These are phyloP conservation scores for Harpagoxenus sublaevis DNA, from an alignment of 2,888 invertebrate genomes.

Conservation along the genomic window DNA sequence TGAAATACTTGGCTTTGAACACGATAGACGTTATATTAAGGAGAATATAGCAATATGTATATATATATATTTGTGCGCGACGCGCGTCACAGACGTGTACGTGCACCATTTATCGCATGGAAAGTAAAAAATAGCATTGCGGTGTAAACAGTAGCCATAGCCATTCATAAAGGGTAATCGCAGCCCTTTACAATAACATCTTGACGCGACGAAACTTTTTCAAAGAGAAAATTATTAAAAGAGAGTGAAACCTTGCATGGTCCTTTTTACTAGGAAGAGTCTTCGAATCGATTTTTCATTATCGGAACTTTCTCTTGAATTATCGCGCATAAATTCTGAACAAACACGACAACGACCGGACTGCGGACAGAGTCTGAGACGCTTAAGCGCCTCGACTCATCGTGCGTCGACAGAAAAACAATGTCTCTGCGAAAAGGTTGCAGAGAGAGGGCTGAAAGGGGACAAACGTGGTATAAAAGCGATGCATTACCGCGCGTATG, in stretches of 20 bases:
- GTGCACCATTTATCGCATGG: neutral
- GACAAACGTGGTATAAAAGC: neutral
- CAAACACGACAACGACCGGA: neutral
- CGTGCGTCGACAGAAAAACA: neutral
- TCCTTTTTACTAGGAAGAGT: neutral
- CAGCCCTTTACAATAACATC: neutral
- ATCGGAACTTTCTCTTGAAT: neutral
- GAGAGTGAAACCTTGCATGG: neutral
- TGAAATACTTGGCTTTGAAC: neutral
- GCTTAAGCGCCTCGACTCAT: neutral
- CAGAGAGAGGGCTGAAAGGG: neutral
- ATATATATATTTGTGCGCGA: neutral
- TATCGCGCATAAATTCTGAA: neutral
- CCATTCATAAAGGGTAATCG: constrained; percentile 26
- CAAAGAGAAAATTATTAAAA: neutral
- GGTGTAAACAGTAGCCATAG: constrained; percentile 17
- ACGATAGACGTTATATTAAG: neutral
- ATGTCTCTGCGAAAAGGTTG: constrained; percentile 23
- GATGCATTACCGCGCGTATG: constrained; percentile 17
- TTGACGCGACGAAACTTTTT: neutral
- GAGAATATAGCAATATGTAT: neutral
- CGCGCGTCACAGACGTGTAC: neutral
- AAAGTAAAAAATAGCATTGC: constrained; percentile 33
- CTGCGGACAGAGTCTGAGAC: neutral
- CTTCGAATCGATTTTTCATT: neutral